Base-by-base conservation (phyloP, 2,797 vertebrate species). In the Epinephelus coioides region DNA sequence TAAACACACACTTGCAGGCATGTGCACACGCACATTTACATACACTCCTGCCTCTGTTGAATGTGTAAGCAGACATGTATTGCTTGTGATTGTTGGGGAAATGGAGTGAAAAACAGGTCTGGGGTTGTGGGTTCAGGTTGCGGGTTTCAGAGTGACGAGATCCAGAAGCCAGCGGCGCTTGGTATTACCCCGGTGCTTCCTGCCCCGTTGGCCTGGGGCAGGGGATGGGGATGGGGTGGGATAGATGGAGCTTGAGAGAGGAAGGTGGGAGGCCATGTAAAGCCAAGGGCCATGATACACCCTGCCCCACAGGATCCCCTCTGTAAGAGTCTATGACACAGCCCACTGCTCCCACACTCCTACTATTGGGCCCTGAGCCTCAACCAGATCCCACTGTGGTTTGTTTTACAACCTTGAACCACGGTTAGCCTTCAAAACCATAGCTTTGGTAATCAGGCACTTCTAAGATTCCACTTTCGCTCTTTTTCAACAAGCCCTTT, bases 321-420 rank as follows among this genome's bases (percentile, higher is more conserved):
- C 81, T 8, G 76, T 73, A 78, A 78, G 70, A 87, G 54, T 73
- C 72, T 81, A 75, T 46, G 85, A 69, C 78, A 44, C 83, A 87
- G 65, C 83, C 86, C 73, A 72, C 73, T 64, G 83, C 90, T 91
- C 90, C 87, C 88, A 89, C 87, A 90, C 78, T 86, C 77, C 71
- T 83, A 82, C 72, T 76, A 80, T 67, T 44, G 44, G 78, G 82
- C 84, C 75, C 73, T 46, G 73, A 88, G 73, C 84, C 84, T 86
- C 82, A 83, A 90, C 89, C 92, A 94, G 91, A 92, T 86, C 89
- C 88, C 83, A 56, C 76, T 89, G 92, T 76, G 93, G 92, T 94
- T 94, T 90, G 73, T 93, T 95, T 95, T 93, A 94, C 92, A 94
- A 91, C 93, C 92, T 92, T 95, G 93, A 94, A 94, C 92, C 91